Conservation (phyloP, 2,797 vertebrate species). For the Lateolabrax maculatus region DNA sequence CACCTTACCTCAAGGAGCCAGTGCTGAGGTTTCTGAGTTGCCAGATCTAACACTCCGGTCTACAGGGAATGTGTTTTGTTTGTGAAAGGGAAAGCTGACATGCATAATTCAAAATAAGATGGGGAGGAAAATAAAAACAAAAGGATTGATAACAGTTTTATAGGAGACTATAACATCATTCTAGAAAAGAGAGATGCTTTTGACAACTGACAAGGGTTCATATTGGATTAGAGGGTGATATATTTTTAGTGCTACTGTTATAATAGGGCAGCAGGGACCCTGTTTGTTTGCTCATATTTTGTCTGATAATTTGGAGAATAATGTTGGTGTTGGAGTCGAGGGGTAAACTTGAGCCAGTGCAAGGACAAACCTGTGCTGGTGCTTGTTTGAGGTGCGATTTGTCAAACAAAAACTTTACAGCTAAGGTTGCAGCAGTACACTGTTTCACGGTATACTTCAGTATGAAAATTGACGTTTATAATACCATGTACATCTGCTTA, state of each 20-base stretch:
- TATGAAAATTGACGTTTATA: too few relatives aligned
- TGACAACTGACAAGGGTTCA: constrained; percentile 56
- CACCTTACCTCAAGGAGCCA: constrained; percentile 59
- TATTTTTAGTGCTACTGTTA: constrained; percentile 42
- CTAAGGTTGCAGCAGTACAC: too few relatives aligned
- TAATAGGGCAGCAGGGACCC: constrained; percentile 20
- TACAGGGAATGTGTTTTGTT: constrained; percentile 70
- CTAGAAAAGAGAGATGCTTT: constrained; percentile 38
- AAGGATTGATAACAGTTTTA: constrained; percentile 69
- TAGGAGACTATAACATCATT: constrained; percentile 60
- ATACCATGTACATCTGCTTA: too few relatives aligned
- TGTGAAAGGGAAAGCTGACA: constrained; percentile 69
- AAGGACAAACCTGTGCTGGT: background rate
- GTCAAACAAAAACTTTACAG: background rate
- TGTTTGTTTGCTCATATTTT: constrained; percentile 32
- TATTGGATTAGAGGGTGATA: constrained; percentile 54
- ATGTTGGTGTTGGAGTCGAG: constrained; percentile 18
- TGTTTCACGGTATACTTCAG: too few relatives aligned
- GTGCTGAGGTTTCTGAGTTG: constrained; percentile 52
- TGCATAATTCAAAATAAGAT: constrained; percentile 75
- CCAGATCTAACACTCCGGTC: constrained; percentile 72
- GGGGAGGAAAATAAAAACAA: constrained; percentile 61
- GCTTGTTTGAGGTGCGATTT: background rate
- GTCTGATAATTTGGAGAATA: constrained; percentile 39
- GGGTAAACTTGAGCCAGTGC: constrained; percentile 12